Percentiles rank a stretch among this genome's conserved stretches.
These are phyloP conservation scores for Calliphora vomitoria DNA, from an alignment of 2,888 invertebrate species.

Conservation along the genomic window DNA sequence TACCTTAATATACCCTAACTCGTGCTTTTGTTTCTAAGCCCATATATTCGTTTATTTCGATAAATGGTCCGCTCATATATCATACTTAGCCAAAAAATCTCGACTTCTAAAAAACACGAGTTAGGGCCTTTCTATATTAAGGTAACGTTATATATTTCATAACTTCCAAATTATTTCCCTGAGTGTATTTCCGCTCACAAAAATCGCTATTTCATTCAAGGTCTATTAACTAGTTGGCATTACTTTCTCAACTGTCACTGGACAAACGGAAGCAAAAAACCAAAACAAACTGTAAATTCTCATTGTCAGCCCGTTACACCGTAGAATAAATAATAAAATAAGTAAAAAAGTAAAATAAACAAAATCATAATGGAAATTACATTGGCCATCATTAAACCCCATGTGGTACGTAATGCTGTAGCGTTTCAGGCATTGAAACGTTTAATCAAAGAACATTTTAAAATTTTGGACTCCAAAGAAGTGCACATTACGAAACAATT, in stretches of 20 bases:
- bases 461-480: constrained; percentile 89
- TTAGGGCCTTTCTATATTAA: too few species aligned
- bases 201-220: not conserved
- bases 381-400: constrained; percentile 94
- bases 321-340: not conserved
- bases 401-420: constrained; percentile 91
- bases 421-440: constrained; percentile 89
- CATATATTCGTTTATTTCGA: too few species aligned
- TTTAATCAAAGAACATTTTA: constrained; percentile 89
- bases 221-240: not conserved
- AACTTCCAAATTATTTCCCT: too few species aligned
- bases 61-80: too few species aligned
- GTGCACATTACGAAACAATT: constrained; percentile 87
- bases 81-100: too few species aligned
- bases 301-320: not conserved
- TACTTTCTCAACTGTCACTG: constrained; percentile 3
- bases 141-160: too few species aligned
- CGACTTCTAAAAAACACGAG: too few species aligned
- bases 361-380: constrained; percentile 88
- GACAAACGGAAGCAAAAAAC: constrained; percentile 4
- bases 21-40: too few species aligned
- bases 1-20: too few species aligned
- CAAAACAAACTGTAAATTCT: constrained; percentile 20
- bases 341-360: not conserved
- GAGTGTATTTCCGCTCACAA: too few species aligned